Percentiles rank a stretch among this genome's conserved stretches.
Conservation (phyloP, 2,113 vertebrate genomes). For the Gopherus evgoodei region DNA sequence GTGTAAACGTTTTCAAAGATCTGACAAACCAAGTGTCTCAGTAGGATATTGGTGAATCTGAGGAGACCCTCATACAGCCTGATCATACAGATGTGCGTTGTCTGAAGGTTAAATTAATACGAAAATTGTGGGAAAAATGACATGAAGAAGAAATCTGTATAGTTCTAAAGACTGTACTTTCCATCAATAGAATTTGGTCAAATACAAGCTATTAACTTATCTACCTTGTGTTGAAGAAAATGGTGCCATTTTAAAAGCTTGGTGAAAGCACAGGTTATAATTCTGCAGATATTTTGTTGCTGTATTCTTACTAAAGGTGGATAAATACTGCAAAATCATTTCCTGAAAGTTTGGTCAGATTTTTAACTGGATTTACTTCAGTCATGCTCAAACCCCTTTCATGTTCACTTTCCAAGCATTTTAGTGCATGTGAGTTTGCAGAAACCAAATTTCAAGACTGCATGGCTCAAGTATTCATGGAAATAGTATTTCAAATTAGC, state of each 20-base stretch:
- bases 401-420: background rate
- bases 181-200: background rate
- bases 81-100: slow-evolving; percentile 36
- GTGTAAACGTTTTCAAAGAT: slow-evolving; percentile 64
- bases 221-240: background rate
- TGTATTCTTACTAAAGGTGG: slow-evolving; percentile 22
- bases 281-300: slow-evolving; percentile 63
- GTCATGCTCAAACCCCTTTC: background rate
- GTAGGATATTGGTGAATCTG: slow-evolving; percentile 51
- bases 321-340: background rate
- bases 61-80: slow-evolving; percentile 30
- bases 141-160: background rate
- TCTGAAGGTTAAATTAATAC: slow-evolving; percentile 46
- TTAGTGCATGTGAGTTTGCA: background rate
- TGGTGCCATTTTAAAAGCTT: slow-evolving; percentile 36
- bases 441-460: slow-evolving; percentile 1
- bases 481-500: slow-evolving; percentile 14
- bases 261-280: slow-evolving; percentile 26
- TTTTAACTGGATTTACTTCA: background rate
- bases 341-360: slow-evolving; percentile 29
- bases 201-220: background rate
- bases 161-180: background rate
- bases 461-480: slow-evolving; percentile 5
- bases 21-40: slow-evolving; percentile 44
- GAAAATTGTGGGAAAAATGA: background rate